Evolutionary conservation across 2,113 vertebrate genomes (phyloP).

Genomic region (western clawed frog (Xenopus tropicalis)): UCB_Xtro_10.0 CM004443.2:14458001-14458500

Average conservation of each 20-base stretch:
- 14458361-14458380: not conserved
- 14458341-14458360: not conserved
- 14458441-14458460: too few species aligned
- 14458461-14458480: too few species aligned
- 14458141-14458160: constrained; percentile 22
- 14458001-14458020: not conserved
- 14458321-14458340: constrained; percentile 13
- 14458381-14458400: not conserved
- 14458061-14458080: not conserved
- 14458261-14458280: constrained; percentile 31
- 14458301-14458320: not conserved
- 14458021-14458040: too few species aligned
- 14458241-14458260: constrained; percentile 34
- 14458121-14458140: constrained; percentile 5
- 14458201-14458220: constrained; percentile 31
- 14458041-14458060: constrained; percentile 4
- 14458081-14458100: constrained; percentile 1
- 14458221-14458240: constrained; percentile 14
- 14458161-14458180: constrained; percentile 14
- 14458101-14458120: not conserved
- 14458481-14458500: too few species aligned
- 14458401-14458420: too few species aligned
- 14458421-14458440: too few species aligned
- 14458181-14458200: constrained; percentile 26
- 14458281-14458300: constrained; percentile 30